Conservation (phyloP, 2,797 vertebrate species). For the Periparus ater region DNA sequence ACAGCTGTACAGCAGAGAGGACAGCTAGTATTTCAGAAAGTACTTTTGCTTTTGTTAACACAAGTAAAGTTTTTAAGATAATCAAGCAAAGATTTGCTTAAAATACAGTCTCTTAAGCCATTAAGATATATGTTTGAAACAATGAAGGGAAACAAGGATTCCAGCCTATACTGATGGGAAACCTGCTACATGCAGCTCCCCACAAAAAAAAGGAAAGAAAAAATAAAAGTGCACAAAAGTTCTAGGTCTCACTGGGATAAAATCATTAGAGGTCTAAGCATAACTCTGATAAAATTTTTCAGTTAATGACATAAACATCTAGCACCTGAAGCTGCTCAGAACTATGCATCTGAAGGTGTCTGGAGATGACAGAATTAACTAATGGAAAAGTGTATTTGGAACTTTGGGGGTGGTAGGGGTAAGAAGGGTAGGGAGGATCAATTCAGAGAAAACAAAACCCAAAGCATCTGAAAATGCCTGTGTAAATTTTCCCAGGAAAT, state of each 20-base stretch:
- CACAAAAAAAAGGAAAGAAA: rapidly evolving
- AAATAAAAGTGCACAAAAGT: background rate
- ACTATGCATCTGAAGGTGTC: background rate
- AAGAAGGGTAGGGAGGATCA: background rate
- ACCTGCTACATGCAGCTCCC: background rate
- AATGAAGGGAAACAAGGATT: background rate
- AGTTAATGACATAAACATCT: background rate
- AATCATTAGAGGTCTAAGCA: background rate
- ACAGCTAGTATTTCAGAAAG: background rate
- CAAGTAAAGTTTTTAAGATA: background rate
- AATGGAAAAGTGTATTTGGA: background rate
- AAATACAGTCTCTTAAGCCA: background rate
- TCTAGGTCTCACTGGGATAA: background rate
- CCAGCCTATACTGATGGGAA: background rate
- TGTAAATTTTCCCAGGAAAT: background rate
- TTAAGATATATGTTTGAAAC: background rate
- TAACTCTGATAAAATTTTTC: background rate
- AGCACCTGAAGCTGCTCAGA: background rate
- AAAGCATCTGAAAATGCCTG: background rate
- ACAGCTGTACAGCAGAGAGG: background rate
- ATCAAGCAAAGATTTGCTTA: background rate
- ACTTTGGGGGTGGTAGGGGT: rapidly evolving
- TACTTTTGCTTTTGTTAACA: background rate
- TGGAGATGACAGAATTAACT: background rate
- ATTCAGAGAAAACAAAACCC: background rate